phyloP scores from a whole-genome alignment of 2,113 vertebrate species.

The Phyllostomus hastatus region DNA sequence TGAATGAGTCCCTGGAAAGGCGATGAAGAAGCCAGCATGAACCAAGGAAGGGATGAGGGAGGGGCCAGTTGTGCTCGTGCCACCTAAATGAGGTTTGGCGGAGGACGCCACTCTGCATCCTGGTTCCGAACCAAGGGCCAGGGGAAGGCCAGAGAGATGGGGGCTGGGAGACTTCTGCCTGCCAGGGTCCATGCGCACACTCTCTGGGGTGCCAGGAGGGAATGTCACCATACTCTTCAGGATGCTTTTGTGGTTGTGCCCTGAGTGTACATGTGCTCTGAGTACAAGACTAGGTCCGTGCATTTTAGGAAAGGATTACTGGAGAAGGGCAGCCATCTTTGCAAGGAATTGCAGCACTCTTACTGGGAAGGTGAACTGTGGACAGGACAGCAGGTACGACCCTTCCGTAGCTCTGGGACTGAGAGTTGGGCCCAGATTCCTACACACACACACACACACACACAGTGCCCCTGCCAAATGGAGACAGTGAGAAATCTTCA shows the following conservation, averaged over 20 bases:
- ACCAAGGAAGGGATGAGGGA: neutral
- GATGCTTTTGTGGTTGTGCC: neutral
- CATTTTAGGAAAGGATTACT: neutral
- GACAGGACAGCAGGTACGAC: neutral
- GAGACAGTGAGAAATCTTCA: neutral
- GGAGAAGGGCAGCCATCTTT: neutral
- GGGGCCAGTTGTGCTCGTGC: neutral
- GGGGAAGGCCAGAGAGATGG: neutral
- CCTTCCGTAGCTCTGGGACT: neutral
- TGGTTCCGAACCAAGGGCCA: neutral
- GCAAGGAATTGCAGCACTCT: neutral
- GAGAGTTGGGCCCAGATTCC: neutral
- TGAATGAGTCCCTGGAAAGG: neutral
- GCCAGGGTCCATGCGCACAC: neutral
- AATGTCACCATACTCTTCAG: neutral
- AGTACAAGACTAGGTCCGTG: neutral
- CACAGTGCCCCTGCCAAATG: neutral
- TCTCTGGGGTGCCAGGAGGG: neutral
- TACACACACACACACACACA: neutral
- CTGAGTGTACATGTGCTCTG: neutral
- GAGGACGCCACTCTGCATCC: neutral
- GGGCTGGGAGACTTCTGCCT: neutral
- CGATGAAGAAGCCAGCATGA: neutral
- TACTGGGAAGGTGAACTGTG: neutral
- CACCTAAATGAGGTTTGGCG: neutral